Evolutionary conservation across 2,888 invertebrate species (phyloP), one percentile per base, ranked within the genome.

Genomic region (Amphipyra tragopoginis): DNA sequence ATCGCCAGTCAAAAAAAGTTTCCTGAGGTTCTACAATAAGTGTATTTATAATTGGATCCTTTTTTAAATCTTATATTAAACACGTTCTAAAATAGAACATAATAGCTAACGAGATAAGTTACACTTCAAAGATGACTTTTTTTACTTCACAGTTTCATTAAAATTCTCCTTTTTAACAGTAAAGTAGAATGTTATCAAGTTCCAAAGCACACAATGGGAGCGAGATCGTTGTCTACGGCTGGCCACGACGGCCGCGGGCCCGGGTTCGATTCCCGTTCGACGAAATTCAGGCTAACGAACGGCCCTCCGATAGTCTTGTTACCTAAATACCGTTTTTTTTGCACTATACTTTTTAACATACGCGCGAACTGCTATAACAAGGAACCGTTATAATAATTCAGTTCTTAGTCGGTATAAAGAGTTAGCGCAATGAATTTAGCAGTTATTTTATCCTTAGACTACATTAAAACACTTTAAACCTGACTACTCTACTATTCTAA

Each of bases 241-340:
- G 60, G 82, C 85, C 90, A 90, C 91, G 90, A 87, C 84, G 84
- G 85, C 88, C 85, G 77, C 81, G 69, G 87, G 86, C 85, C 75
- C 75, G 72, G 84, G 89, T 91, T 91, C 86, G 89, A 86, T 88
- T 92, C 91, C 91, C 90, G 91, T 90, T 91, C 86, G 75, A 81
- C 86, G 79, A 90, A 91, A 93, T 88, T 83, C 87, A 89, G 90
- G 91, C 88, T 93, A 92, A 93, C 88, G 87, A 90, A 88, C 88
- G 86, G 84, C 85, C 79, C 80, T 83, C 79, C 69, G 80, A 74
- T 81, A 81, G 81, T 83, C 81, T 83, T 82, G 82, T 84, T 85
- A 83, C 85, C 83, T 83, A 84, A 85, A 84, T 88, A 86, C 85
- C 82, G 84, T 85, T 87, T 85, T 64, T 29, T 83, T 80, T 80